phyloP scores from a whole-genome alignment of 2,888 invertebrate genomes.

The Himalopsyche japonica region DNA sequence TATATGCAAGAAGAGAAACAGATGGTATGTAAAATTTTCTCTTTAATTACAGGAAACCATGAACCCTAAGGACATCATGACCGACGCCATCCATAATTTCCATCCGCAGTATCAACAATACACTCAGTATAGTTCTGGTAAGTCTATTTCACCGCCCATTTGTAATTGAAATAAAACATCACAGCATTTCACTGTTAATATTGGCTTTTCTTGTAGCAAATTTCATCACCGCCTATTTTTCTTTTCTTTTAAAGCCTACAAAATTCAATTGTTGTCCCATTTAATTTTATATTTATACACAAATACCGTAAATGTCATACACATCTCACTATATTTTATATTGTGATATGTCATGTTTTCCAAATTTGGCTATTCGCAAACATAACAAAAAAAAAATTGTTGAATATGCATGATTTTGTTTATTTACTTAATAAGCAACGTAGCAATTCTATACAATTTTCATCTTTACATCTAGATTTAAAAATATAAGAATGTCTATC shows the following conservation, averaged over 20 bases:
- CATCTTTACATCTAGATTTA: no score
- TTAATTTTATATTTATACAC: not conserved
- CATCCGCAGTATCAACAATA: conserved; percentile 99
- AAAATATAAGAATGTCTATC: no score
- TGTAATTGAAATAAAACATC: not conserved
- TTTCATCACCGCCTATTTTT: not conserved
- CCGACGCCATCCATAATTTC: conserved; percentile 99
- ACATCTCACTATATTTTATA: no score
- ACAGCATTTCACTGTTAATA: not conserved
- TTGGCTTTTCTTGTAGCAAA: not conserved
- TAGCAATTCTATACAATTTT: no score
- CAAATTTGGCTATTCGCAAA: no score
- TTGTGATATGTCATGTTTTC: no score
- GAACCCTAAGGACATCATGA: conserved; percentile 99
- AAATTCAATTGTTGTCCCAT: not conserved
- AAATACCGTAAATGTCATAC: not conserved
- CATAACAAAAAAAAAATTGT: no score
- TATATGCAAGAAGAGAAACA: no score
- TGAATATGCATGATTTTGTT: no score
- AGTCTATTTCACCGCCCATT: not conserved
- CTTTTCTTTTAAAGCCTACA: not conserved
- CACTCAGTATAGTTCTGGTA: conserved; percentile 94
- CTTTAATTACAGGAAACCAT: conserved; percentile 79
- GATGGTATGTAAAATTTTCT: not conserved
- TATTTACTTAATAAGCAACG: no score